Conservation (phyloP, 2,888 invertebrate species). For the Priocnemis perturbator region DNA sequence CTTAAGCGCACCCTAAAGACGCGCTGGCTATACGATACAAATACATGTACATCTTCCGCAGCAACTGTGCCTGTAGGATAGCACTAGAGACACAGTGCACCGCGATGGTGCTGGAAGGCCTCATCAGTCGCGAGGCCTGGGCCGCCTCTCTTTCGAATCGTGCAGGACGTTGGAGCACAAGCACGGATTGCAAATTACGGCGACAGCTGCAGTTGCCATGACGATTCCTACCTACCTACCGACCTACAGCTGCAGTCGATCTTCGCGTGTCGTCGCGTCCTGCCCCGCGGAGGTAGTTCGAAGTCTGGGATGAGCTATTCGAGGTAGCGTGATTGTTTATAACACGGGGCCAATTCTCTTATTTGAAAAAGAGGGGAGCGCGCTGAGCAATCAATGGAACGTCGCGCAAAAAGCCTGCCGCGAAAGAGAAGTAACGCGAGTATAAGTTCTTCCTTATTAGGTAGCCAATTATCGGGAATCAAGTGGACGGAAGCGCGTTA, state of each 20-base stretch:
- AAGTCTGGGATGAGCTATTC: conserved; percentile 7
- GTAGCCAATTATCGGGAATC: too few species aligned
- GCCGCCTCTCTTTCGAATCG: conserved; percentile 26
- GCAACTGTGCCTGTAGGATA: conserved; percentile 7
- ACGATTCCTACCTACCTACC: conserved; percentile 40
- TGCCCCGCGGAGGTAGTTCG: conserved; percentile 23
- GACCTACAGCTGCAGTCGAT: conserved; percentile 37
- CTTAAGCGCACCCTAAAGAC: conserved; percentile 32
- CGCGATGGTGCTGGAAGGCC: conserved; percentile 21
- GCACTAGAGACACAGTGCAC: conserved; percentile 7
- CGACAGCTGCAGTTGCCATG: conserved; percentile 41
- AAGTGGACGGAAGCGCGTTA: too few species aligned
- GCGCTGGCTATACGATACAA: conserved; percentile 19
- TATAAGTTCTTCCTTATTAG: background rate
- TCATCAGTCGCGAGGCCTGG: conserved; percentile 19
- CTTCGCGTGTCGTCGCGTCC: conserved; percentile 14
- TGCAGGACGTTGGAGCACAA: conserved; percentile 25
- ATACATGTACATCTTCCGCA: conserved; percentile 13
- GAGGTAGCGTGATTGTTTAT: conserved; percentile 4
- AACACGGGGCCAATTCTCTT: background rate
- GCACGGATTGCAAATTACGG: conserved; percentile 42
- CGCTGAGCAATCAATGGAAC: too few species aligned
- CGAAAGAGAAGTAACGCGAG: background rate
- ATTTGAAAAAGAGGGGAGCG: too few species aligned
- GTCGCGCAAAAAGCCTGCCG: too few species aligned